Evolutionary conservation across 2,113 vertebrate species (phyloP), one percentile per base, ranked within the genome.

Genomic region (Colistium nudipinnis): DNA sequence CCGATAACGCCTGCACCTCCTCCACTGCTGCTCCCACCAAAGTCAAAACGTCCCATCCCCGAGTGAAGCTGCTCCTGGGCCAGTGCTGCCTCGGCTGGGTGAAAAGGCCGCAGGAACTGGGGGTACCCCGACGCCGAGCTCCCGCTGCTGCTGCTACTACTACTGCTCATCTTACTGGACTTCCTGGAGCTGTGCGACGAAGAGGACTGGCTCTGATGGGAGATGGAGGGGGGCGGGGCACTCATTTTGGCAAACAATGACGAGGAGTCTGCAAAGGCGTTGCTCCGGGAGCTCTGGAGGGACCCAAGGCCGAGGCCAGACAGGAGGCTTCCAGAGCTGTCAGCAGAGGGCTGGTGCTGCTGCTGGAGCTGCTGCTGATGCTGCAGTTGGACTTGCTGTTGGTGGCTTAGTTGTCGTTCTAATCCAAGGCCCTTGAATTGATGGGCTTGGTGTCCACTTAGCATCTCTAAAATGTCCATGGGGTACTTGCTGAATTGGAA

Each of bases 381-480:
- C 81, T 93, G 92, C 71, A 94, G 90, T 24, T 93, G 92, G n/a
- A 92, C 91, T 16, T 93, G 93, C 79, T 93, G 92, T 55, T 94
- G 92, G 89, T 93, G 93, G 74, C 92, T 92, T 62, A 93, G 81
- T 11, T 93, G 93, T 6, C 93, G 84, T 14, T 94, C 93, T 22
- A 94, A 53, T 7, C 93, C 93, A 13, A 93, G 91, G 44, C 93
- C 93, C 74, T 94, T 94, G 83, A 94, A 94, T 73, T 93, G 93
- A 81, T 94, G 93, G 60, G 92, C 91, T 74, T 94, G 93, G 88
- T 94, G 93, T 64, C 93, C 93, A 74, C 93, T 94, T 7, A 94
- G 92, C 93, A 94, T 94, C 72, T 94, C 93, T 61, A 94, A 74
- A 85, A 94, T 93, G 93, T 94, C 93, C 93, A 94, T 93, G 38